Evolutionary conservation across 1,140 invertebrate species (phyloP).

Genomic region (Geopemphigus sp.): DNA sequence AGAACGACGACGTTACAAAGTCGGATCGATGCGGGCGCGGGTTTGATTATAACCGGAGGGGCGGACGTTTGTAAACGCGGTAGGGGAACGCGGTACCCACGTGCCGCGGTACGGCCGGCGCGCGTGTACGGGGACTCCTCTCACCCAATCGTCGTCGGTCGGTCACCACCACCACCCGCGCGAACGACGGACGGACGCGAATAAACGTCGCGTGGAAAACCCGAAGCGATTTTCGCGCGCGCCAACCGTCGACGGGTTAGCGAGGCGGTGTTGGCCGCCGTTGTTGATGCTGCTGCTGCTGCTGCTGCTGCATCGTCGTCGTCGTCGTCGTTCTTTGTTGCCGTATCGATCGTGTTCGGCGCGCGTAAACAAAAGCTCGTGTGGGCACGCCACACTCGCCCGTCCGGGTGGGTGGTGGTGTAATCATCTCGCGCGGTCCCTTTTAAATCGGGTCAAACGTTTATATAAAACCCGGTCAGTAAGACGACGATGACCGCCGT

Average conservation of each 20-base stretch:
- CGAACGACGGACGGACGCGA: neutral
- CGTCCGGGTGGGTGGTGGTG: neutral
- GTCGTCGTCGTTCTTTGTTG: slow-evolving; percentile 2
- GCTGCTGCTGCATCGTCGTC: slow-evolving; percentile 10
- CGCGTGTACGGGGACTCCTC: slow-evolving; percentile 43
- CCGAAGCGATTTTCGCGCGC: slow-evolving; percentile 2
- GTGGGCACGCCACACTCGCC: neutral
- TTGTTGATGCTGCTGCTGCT: neutral
- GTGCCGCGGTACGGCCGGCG: slow-evolving; percentile 36
- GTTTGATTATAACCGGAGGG: neutral
- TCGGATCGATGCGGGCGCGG: slow-evolving; percentile 1
- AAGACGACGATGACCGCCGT: no score
- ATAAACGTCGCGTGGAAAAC: neutral
- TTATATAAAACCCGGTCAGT: slow-evolving; percentile 46
- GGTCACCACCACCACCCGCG: neutral
- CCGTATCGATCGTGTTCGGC: neutral
- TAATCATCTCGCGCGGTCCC: neutral
- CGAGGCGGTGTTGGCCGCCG: neutral
- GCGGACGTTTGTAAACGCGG: neutral
- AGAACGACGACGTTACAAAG: neutral
- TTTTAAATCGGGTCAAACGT: slow-evolving; percentile 13
- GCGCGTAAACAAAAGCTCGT: neutral
- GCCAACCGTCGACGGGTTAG: neutral
- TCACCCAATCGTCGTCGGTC: neutral
- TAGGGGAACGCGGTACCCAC: slow-evolving; percentile 37